These are phyloP conservation scores for Erebia palarica DNA, from an alignment of 2,888 invertebrate genomes.

Conservation along the genomic window DNA sequence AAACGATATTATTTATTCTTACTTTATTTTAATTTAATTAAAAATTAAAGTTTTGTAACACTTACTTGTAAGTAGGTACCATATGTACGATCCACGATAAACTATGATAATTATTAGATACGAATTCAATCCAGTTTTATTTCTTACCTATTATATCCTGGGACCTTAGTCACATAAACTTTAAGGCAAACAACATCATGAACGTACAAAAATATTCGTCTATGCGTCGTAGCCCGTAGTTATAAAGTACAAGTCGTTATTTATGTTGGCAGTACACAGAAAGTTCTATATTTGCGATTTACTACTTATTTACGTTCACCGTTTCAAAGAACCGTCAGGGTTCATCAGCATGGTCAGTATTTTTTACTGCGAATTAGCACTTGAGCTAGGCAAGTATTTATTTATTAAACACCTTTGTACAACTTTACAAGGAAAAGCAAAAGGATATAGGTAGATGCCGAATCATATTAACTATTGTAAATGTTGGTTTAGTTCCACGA, in stretches of 20 bases:
- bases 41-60: too few species aligned
- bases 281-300: constrained; percentile 28
- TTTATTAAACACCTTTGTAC: constrained; percentile 30
- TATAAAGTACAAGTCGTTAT: not conserved
- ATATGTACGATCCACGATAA: too few species aligned
- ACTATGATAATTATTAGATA: too few species aligned
- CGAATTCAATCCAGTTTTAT: too few species aligned
- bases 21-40: too few species aligned
- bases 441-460: constrained; percentile 21
- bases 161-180: too few species aligned
- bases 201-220: too few species aligned
- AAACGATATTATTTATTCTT: too few species aligned
- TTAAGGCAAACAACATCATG: not conserved
- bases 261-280: constrained; percentile 12
- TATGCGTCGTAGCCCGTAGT: too few species aligned
- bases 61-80: too few species aligned
- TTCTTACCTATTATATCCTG: too few species aligned
- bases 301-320: constrained; percentile 28
- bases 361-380: constrained; percentile 35
- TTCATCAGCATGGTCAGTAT: constrained; percentile 11
- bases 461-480: constrained; percentile 10
- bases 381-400: constrained; percentile 21
- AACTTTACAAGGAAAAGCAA: constrained; percentile 32
- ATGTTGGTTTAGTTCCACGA: not conserved
- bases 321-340: constrained; percentile 26